phyloP scores from a whole-genome alignment of 2,113 vertebrate genomes.

The Corythaeola cristata region DNA sequence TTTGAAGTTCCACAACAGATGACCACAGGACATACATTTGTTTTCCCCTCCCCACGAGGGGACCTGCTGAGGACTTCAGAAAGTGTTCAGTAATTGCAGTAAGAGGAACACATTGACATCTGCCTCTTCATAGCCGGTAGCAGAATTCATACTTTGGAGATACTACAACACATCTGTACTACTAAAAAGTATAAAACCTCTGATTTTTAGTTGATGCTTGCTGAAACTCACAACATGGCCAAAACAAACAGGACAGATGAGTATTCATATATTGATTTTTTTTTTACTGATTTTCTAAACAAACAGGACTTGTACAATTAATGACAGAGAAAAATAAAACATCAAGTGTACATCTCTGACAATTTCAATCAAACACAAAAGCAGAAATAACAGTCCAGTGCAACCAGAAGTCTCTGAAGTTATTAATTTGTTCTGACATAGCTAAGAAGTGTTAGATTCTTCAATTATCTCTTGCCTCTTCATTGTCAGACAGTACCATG shows the following conservation, averaged over 20 bases:
- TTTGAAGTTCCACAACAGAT: neutral
- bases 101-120: neutral
- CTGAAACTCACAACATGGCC: neutral
- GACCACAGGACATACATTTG: neutral
- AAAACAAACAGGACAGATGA: neutral
- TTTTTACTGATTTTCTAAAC: neutral
- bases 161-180: neutral
- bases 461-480: neutral
- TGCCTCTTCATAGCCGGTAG: neutral
- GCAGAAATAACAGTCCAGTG: neutral
- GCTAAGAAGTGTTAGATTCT: neutral
- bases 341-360: neutral
- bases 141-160: neutral
- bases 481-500: neutral
- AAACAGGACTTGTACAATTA: neutral
- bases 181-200: neutral
- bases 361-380: neutral
- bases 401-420: neutral
- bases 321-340: too few species aligned
- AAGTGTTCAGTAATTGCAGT: neutral
- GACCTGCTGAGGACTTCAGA: neutral
- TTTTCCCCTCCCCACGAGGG: neutral
- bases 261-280: neutral
- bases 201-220: neutral
- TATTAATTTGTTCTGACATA: neutral